Evolutionary conservation across 2,888 invertebrate species (phyloP).

Genomic region (Oxycera nigricornis): DNA sequence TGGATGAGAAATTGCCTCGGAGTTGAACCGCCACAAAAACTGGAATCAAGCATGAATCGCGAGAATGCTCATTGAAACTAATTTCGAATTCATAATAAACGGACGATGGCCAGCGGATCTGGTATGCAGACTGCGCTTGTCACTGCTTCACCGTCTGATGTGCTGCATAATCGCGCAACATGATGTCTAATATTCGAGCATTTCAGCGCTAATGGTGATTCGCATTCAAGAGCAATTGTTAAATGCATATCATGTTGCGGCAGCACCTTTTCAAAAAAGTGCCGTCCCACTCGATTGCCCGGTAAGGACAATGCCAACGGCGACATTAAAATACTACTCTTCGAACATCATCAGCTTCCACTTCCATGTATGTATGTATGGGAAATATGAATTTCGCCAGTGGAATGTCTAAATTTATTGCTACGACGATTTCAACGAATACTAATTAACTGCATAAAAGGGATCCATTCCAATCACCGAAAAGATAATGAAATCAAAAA

Average conservation of each 20-base stretch:
- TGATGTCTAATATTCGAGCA: conserved; percentile 32
- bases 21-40: conserved; percentile 25
- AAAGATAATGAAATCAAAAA: too few species aligned
- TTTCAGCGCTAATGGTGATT: conserved; percentile 36
- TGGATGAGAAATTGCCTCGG: conserved; percentile 36
- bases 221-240: conserved; percentile 26
- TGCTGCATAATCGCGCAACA: conserved; percentile 35
- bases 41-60: conserved; percentile 30
- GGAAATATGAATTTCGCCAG: too few species aligned
- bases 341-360: too few species aligned
- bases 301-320: too few species aligned
- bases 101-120: conserved; percentile 24
- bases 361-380: too few species aligned
- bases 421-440: too few species aligned
- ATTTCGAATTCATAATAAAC: conserved; percentile 39
- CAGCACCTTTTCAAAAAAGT: background rate
- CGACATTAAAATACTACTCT: too few species aligned
- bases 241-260: conserved; percentile 16
- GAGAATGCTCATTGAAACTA: conserved; percentile 37
- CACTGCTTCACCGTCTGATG: conserved; percentile 7
- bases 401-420: too few species aligned
- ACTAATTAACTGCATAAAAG: too few species aligned
- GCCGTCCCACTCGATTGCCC: too few species aligned
- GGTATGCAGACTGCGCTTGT: conserved; percentile 21
- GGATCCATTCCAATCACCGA: too few species aligned